These are phyloP conservation scores for Parapristionchus giblindavisi DNA, from an alignment of 2,888 invertebrate species.

Conservation along the genomic window DNA sequence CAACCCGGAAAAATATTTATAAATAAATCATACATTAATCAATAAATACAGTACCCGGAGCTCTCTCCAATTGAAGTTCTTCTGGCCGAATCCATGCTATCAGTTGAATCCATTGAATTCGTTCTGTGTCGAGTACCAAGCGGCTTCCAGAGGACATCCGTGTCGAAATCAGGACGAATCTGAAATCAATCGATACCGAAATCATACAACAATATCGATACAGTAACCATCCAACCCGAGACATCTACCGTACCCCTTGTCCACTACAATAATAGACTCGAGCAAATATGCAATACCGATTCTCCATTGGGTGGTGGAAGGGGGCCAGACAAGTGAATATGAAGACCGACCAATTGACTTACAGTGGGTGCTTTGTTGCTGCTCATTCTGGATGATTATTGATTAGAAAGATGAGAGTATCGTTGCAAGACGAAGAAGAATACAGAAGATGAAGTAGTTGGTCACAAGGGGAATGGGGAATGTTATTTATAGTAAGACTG, in stretches of 20 bases:
- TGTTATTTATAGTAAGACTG: slow-evolving; percentile 24
- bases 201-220: background rate
- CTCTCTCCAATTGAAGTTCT: slow-evolving; percentile 19
- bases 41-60: no score
- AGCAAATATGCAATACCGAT: slow-evolving; percentile 5
- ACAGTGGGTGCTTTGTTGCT: slow-evolving; percentile 53
- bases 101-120: slow-evolving; percentile 52
- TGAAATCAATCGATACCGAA: slow-evolving; percentile 32
- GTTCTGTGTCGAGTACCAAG: slow-evolving; percentile 46
- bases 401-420: background rate
- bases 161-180: slow-evolving; percentile 57
- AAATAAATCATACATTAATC: background rate
- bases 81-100: slow-evolving; percentile 36
- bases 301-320: slow-evolving; percentile 26
- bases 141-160: slow-evolving; percentile 58
- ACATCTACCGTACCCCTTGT: background rate
- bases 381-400: slow-evolving; percentile 53
- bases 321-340: background rate
- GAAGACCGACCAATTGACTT: slow-evolving; percentile 52
- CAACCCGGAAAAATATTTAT: background rate
- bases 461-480: background rate
- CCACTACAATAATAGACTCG: background rate
- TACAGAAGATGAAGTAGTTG: background rate
- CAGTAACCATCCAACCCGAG: background rate
- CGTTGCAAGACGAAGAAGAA: background rate